A percentile compares a stretch with the other conserved stretches of the same genome.
These are phyloP conservation scores for Palythoa grandiflora DNA, from an alignment of 92 coral and sea anemone genomes.

Conservation along the genomic window DNA sequence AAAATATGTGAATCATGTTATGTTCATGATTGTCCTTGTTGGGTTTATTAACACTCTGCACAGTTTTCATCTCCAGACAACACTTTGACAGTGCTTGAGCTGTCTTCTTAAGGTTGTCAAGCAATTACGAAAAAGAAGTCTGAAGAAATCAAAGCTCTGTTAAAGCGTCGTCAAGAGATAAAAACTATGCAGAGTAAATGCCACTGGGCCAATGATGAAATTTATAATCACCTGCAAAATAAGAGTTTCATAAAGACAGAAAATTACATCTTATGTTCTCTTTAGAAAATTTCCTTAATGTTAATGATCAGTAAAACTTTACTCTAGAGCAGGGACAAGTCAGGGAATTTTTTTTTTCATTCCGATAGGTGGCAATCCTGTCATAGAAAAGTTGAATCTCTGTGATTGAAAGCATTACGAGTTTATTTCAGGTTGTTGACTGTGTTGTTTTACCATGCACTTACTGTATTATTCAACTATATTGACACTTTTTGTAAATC, in stretches of 20 bases:
- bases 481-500: conserved; percentile 20
- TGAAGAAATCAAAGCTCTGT: not conserved
- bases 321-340: conserved; percentile 1
- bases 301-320: not conserved
- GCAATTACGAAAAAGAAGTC: not conserved
- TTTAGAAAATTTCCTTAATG: not conserved
- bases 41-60: not conserved
- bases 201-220: not conserved
- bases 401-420: conserved; percentile 5
- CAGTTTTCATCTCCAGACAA: not conserved
- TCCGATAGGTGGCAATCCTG: not conserved
- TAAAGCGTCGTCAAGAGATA: not conserved
- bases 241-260: conserved; percentile 2
- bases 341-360: not conserved
- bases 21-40: conserved; percentile 1
- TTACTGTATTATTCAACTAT: conserved; percentile 10
- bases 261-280: not conserved
- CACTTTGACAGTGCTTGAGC: not conserved
- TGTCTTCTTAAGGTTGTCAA: not conserved
- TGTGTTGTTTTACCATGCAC: not conserved
- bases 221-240: not conserved
- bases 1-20: not conserved
- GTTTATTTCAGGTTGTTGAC: conserved; percentile 6
- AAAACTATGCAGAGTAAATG: not conserved
- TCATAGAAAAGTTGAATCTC: conserved; percentile 1